These are phyloP conservation scores for Cliona cf. orientalis DNA, from an alignment of 37 sponge, comb jelly and placozoan genomes.

Conservation along the genomic window DNA sequence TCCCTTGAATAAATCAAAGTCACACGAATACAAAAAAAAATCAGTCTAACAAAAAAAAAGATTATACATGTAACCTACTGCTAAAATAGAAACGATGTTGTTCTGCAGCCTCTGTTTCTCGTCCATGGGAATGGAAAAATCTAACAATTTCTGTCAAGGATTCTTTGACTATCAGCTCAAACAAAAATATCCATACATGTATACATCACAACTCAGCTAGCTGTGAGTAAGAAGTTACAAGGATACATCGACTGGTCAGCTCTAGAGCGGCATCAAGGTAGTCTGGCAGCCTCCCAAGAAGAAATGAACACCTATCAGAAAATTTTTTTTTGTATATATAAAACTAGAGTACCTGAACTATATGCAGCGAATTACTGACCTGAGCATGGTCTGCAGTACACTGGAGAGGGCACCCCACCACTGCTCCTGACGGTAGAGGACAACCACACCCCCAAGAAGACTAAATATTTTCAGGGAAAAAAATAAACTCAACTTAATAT, in stretches of 20 bases:
- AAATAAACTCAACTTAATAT: too few relatives aligned
- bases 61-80: not conserved
- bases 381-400: constrained; percentile 37
- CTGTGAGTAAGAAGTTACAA: not conserved
- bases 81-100: constrained; percentile 7
- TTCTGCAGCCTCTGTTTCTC: constrained; percentile 51
- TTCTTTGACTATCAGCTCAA: not conserved
- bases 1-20: constrained; percentile 21
- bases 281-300: constrained; percentile 42
- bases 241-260: constrained; percentile 65
- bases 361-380: constrained; percentile 28
- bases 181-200: not conserved
- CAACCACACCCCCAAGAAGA: constrained; percentile 31
- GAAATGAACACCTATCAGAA: constrained; percentile 49
- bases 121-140: constrained; percentile 6
- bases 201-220: not conserved
- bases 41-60: too few relatives aligned
- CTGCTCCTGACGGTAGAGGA: constrained; percentile 54
- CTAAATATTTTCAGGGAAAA: too few relatives aligned
- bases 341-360: not conserved
- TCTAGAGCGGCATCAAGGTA: constrained; percentile 58
- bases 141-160: not conserved
- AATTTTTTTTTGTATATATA: not conserved
- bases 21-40: too few relatives aligned
- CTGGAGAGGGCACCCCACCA: constrained; percentile 55